These are phyloP conservation scores for Drosophila carrolli DNA, from an alignment of 1,140 invertebrate species.

Conservation along the genomic window DNA sequence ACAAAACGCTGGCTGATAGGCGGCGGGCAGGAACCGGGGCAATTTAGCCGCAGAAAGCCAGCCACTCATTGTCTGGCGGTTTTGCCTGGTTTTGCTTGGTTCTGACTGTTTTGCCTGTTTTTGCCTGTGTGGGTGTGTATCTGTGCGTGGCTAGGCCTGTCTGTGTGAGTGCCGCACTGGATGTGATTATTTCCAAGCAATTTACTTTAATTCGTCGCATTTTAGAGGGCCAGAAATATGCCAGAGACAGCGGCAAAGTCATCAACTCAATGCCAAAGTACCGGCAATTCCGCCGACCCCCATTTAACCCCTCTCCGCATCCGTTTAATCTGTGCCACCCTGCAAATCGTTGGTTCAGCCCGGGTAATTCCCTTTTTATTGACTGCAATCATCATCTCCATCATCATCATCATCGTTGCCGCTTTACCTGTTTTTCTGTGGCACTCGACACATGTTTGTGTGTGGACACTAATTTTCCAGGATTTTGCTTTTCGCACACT, in stretches of 20 bases:
- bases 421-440: constrained; percentile 22
- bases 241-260: constrained; percentile 40
- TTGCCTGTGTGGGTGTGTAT: constrained; percentile 14
- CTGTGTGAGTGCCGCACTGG: constrained; percentile 10
- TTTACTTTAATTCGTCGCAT: constrained; percentile 79
- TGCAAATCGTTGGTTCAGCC: constrained; percentile 24
- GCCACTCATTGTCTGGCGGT: constrained; percentile 69
- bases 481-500: neutral
- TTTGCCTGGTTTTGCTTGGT: constrained; percentile 15
- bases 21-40: constrained; percentile 45
- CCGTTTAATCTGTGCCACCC: constrained; percentile 27
- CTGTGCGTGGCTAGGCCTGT: constrained; percentile 6
- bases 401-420: constrained; percentile 15
- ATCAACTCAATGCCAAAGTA: constrained; percentile 43
- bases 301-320: constrained; percentile 42
- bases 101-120: neutral
- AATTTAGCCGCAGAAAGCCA: constrained; percentile 57
- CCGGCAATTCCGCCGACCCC: neutral
- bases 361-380: constrained; percentile 69
- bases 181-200: constrained; percentile 77
- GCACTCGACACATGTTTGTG: constrained; percentile 24
- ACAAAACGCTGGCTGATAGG: constrained; percentile 56
- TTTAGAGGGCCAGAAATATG: constrained; percentile 65
- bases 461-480: constrained; percentile 34
- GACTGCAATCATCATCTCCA: constrained; percentile 64